Base-by-base conservation (phyloP, 1,140 invertebrate species). In the Globodera rostochiensis region DNA sequence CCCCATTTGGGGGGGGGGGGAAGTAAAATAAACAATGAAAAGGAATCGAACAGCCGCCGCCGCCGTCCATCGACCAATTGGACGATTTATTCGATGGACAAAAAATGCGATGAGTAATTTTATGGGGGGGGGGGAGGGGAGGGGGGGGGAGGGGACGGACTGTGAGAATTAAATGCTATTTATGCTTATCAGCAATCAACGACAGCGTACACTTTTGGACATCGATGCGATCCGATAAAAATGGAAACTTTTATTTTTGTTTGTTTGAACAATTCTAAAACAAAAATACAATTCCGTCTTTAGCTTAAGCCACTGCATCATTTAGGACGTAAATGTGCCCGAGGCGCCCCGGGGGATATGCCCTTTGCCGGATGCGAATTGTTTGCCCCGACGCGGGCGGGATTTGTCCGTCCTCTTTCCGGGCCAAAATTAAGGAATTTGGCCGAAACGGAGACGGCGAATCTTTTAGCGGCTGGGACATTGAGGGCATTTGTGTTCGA, bases 361-460 rank as follows among this genome's bases (percentile, higher is more conserved):
- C 15, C 57, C 57, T 64, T 64, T 64, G 13, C 15, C 57, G 57
- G 57, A 64, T 64, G 19, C 57, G 57, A 19, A 64, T 64, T 64
- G 57, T 64, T 64, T 64, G 57, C 57, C 57, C 19, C 13, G 57
- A 36, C 57, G 5, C 57, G 57, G 57, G 7, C 7, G 15, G 57
- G 57, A 64, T 64, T 64, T 13, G 57, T 19, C 15, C 19, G 36
- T 36, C 36, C 46, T 76, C 74, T 19, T 76, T 45, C 49, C 57
- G 66, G 66, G 57, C 66, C 66, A 36, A 46, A 76, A 76, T 60
- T 76, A 19, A 76, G 50, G 46, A 75, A 45, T 19, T 75, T 25
- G 9, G 2, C 46, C 74, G 46, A 76, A 76, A 76, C 73, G 36
- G 7, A 64, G 49, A 19, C 46, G 57, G 57, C 11, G 19, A 64